Percentiles rank a stretch among this genome's conserved stretches.
These are phyloP conservation scores for Camarhynchus parvulus DNA, from an alignment of 2,113 vertebrate species.

Conservation along the genomic window DNA sequence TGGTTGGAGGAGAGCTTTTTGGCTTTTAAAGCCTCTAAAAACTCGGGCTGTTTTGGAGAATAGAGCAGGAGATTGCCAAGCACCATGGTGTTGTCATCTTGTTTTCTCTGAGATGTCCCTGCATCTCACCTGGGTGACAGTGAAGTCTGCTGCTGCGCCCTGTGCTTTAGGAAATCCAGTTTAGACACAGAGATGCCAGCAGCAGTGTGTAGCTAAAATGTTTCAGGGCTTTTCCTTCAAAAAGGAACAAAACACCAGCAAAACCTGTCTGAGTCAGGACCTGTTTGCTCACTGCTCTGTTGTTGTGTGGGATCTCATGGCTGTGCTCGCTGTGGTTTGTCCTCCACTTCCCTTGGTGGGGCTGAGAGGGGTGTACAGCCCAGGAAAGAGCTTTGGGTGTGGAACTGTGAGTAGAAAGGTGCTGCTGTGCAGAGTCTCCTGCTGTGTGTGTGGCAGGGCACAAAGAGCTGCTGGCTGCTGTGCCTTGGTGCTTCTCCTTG, in stretches of 20 bases:
- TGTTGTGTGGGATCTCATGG: background rate
- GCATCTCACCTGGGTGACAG: fast-evolving
- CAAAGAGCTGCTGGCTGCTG: background rate
- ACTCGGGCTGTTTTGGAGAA: background rate
- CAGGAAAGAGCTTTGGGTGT: background rate
- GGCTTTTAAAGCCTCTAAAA: background rate
- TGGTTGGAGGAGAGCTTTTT: background rate
- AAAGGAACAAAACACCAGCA: background rate
- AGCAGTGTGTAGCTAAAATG: background rate
- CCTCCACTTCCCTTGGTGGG: background rate
- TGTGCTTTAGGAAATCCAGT: background rate
- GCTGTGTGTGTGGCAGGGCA: background rate
- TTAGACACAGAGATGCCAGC: background rate
- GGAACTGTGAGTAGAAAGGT: background rate
- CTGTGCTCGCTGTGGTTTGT: background rate
- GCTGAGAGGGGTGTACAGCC: too few relatives aligned
- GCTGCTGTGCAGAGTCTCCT: background rate
- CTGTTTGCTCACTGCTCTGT: background rate
- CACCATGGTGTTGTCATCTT: background rate
- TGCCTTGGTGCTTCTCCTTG: background rate
- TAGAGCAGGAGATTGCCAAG: background rate
- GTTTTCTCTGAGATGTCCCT: background rate
- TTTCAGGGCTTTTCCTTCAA: background rate
- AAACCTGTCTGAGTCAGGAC: background rate
- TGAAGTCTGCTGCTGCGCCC: background rate